Evolutionary conservation across 2,113 vertebrate genomes (phyloP).

Genomic region (Sinosuthora webbiana): DNA sequence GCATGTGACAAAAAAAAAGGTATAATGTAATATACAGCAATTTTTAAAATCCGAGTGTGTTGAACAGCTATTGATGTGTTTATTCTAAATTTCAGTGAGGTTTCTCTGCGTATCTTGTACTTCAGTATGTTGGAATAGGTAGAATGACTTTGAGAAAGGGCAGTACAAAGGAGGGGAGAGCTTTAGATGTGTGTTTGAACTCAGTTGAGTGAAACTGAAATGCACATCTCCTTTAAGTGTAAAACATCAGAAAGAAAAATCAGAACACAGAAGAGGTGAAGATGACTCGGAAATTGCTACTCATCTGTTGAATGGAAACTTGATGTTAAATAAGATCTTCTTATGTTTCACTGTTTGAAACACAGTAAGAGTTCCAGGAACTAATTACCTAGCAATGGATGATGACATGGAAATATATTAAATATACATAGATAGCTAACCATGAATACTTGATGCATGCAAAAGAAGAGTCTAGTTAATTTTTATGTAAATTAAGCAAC

Average conservation of each 20-base stretch:
- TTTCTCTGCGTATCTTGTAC: not conserved
- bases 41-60: not conserved
- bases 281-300: conserved; percentile 21
- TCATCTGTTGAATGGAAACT: conserved; percentile 68
- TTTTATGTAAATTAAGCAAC: conserved; percentile 60
- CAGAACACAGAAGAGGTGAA: not conserved
- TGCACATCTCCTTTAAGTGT: not conserved
- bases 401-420: conserved; percentile 72
- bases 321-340: conserved; percentile 65
- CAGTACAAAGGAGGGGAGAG: not conserved
- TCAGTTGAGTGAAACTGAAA: not conserved
- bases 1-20: not conserved
- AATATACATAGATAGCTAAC: conserved; percentile 67
- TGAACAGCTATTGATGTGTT: not conserved
- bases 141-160: not conserved
- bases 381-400: conserved; percentile 70
- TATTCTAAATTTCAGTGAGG: not conserved
- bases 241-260: not conserved
- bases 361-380: conserved; percentile 63
- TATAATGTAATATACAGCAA: not conserved
- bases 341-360: conserved; percentile 68
- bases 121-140: not conserved
- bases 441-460: conserved; percentile 56
- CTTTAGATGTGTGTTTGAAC: not conserved
- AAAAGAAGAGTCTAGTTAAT: conserved; percentile 46